Conservation (phyloP, 37 sponge, comb jelly and placozoan genomes). For the Oscarella lobularis region DNA sequence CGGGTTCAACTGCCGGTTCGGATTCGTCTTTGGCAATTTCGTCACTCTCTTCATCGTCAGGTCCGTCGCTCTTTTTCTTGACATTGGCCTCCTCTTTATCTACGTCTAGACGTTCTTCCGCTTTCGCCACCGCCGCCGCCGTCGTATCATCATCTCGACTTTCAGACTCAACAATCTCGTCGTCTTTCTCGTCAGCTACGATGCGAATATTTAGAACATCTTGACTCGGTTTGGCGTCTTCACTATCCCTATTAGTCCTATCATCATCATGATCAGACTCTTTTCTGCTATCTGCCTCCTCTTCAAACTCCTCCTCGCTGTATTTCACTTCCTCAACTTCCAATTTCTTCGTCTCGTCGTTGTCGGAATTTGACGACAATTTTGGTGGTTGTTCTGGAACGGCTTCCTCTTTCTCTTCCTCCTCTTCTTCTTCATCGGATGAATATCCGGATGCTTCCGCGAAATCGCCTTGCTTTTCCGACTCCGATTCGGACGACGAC, state of each 20-base stretch:
- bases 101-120: neutral
- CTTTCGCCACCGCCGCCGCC: neutral
- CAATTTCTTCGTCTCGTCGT: neutral
- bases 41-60: constrained; percentile 1
- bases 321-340: neutral
- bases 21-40: neutral
- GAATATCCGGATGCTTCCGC: neutral
- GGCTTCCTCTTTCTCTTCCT: neutral
- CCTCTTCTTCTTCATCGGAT: neutral
- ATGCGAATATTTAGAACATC: too few species aligned
- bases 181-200: neutral
- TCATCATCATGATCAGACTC: neutral
- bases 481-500: neutral
- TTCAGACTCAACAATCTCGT: neutral
- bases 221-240: neutral
- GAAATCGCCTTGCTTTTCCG: neutral
- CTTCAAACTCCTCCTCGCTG: neutral
- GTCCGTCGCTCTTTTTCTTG: neutral
- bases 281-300: neutral
- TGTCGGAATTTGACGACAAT: neutral
- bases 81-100: too few species aligned
- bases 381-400: neutral
- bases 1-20: neutral
- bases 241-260: neutral
- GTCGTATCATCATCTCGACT: neutral